Conservation (phyloP, 2,113 vertebrate genomes). For the Solenodon paradoxus region DNA sequence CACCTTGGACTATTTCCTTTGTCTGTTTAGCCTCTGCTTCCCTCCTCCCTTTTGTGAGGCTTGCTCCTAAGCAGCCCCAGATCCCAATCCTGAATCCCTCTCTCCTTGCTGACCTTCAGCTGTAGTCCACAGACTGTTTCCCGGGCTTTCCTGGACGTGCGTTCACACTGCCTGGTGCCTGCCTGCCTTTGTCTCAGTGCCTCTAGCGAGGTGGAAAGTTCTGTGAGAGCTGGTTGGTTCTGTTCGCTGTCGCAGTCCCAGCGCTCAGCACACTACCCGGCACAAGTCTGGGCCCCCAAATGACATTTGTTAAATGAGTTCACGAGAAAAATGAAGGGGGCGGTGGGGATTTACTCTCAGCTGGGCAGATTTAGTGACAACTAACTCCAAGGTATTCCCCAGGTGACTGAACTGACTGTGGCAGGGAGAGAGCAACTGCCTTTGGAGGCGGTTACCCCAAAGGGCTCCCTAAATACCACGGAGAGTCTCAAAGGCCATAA, state of each 20-base stretch:
- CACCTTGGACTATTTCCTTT: background rate
- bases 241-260: background rate
- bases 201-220: background rate
- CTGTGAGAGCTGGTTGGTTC: background rate
- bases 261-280: background rate
- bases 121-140: background rate
- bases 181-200: background rate
- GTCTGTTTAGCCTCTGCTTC: background rate
- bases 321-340: background rate
- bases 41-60: background rate
- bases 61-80: background rate
- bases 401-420: background rate
- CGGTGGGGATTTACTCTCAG: background rate
- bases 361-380: conserved; percentile 5
- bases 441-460: conserved; percentile 33
- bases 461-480: background rate
- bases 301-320: background rate
- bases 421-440: conserved; percentile 53
- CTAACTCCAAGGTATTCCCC: background rate
- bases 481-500: background rate
- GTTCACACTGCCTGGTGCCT: fast-evolving
- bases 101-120: background rate
- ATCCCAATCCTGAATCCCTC: background rate
- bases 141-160: background rate
- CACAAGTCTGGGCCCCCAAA: background rate